These are phyloP conservation scores for Sesamia inferens DNA, from an alignment of 2,888 invertebrate genomes.

Conservation along the genomic window DNA sequence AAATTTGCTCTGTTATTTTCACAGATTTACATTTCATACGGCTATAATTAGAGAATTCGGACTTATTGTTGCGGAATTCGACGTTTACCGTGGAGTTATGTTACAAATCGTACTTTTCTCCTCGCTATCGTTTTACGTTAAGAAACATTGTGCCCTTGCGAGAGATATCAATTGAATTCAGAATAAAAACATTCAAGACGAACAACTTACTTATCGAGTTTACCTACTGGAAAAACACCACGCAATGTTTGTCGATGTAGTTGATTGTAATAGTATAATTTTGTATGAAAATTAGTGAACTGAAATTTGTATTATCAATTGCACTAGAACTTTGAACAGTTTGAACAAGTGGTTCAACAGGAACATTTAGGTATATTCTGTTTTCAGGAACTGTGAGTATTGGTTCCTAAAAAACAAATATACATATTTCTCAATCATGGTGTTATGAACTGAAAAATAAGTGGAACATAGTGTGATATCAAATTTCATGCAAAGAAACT, in stretches of 20 bases:
- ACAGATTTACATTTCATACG: constrained; percentile 88
- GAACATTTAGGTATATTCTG: not conserved
- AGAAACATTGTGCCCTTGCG: constrained; percentile 42
- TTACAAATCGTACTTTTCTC: constrained; percentile 70
- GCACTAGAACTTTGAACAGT: constrained; percentile 19
- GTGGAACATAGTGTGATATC: constrained; percentile 30
- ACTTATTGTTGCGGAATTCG: constrained; percentile 85
- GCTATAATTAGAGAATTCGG: constrained; percentile 88
- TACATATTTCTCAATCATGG: constrained; percentile 7
- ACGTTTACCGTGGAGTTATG: constrained; percentile 80
- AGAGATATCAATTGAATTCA: constrained; percentile 53
- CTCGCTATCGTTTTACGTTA: constrained; percentile 45
- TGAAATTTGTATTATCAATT: constrained; percentile 33
- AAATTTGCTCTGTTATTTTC: constrained; percentile 87
- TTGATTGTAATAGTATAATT: constrained; percentile 43
- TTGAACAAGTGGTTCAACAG: constrained; percentile 20
- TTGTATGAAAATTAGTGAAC: constrained; percentile 32
- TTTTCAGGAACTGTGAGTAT: constrained; percentile 1
- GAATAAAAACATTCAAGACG: constrained; percentile 67
- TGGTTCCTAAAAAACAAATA: not conserved
- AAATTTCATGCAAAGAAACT: constrained; percentile 41
- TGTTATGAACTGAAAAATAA: constrained; percentile 18
- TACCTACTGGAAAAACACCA: constrained; percentile 67
- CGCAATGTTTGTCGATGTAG: constrained; percentile 46
- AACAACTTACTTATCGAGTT: constrained; percentile 64